Base-by-base conservation (phyloP, 1,140 invertebrate genomes). In the Zaprionus taronus region DNA sequence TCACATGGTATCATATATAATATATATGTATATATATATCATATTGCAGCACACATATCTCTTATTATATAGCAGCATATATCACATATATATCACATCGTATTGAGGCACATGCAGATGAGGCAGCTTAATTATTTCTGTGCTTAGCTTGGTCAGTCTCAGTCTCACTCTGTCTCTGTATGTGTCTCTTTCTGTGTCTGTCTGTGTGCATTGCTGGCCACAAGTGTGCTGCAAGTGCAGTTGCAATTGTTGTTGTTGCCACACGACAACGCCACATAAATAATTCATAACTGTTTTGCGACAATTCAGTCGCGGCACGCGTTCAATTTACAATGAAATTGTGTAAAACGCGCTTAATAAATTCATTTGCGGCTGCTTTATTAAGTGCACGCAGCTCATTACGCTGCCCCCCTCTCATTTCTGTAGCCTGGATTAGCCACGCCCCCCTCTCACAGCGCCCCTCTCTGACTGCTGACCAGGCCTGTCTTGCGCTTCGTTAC, bases 231-330 rank as follows among this genome's bases (percentile, higher is more conserved):
- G 31, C 11, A 60, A 63, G 65, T 64, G 49, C 62, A 17, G 67
- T 81, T 20, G 53, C 31, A 41, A 14, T 17, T 38, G 49, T 20
- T 56, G 24, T 28, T 20, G 41, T 47, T 63, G 61, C 5, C 61
- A 24, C 38, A 26, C 47, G 26, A 66, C 60, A 53, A 64, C 57
- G 63, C 57, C 65, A 58, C 80, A 90, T 90, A 90, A 90, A 90
- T 90, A 90, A 90, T 90, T 90, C 85, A 90, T 90, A 90, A 90
- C 85, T 90, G 85, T 90, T 90, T 89, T 90, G 85, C 85, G 85
- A 90, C 85, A 90, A 90, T 90, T 90, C 79, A 90, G 82, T 78
- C 82, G 81, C 84, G 79, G 85, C 85, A 90, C 82, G 85, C 85
- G 85, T 77, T 78, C 89, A 79, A 82, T 86, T 90, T 90, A 85